phyloP scores from a whole-genome alignment of 2,888 invertebrate species.

The Aphidoletes aphidimyza region DNA sequence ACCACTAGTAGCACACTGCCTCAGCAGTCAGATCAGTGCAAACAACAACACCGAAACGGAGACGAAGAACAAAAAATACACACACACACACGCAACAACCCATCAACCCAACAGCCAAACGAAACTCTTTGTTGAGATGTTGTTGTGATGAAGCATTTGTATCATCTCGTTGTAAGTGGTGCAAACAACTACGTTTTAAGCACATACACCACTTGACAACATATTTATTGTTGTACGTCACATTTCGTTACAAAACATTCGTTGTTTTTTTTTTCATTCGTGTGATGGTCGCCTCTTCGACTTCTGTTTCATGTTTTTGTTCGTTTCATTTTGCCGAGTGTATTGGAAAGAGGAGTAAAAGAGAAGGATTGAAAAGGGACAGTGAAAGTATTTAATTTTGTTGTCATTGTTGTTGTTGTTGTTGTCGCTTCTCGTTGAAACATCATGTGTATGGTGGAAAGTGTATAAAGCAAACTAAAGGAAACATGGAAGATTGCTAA shows the following conservation, averaged over 20 bases:
- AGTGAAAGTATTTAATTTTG: background rate
- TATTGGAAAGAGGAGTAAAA: too few relatives aligned
- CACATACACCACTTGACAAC: conserved; percentile 35
- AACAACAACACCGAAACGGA: background rate
- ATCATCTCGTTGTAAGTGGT: conserved; percentile 41
- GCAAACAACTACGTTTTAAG: conserved; percentile 2
- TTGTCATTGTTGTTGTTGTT: too few relatives aligned
- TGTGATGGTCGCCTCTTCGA: background rate
- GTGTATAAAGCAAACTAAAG: too few relatives aligned
- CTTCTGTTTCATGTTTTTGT: too few relatives aligned
- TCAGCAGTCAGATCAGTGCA: too few relatives aligned
- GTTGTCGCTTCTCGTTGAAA: too few relatives aligned
- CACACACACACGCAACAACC: background rate
- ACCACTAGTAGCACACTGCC: too few relatives aligned
- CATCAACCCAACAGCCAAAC: background rate
- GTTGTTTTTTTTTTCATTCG: too few relatives aligned
- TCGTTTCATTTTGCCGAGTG: too few relatives aligned
- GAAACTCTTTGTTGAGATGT: background rate
- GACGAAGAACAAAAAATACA: too few relatives aligned
- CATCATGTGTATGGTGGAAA: too few relatives aligned
- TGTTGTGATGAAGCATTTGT: conserved; percentile 18
- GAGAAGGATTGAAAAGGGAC: conserved; percentile 11
- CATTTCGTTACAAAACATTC: conserved; percentile 25
- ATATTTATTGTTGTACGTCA: conserved; percentile 45
- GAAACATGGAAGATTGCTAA: too few relatives aligned